Evolutionary conservation across 2,797 vertebrate genomes (phyloP), one percentile per base, ranked within the genome.

Genomic region (Linurgus olivaceus): DNA sequence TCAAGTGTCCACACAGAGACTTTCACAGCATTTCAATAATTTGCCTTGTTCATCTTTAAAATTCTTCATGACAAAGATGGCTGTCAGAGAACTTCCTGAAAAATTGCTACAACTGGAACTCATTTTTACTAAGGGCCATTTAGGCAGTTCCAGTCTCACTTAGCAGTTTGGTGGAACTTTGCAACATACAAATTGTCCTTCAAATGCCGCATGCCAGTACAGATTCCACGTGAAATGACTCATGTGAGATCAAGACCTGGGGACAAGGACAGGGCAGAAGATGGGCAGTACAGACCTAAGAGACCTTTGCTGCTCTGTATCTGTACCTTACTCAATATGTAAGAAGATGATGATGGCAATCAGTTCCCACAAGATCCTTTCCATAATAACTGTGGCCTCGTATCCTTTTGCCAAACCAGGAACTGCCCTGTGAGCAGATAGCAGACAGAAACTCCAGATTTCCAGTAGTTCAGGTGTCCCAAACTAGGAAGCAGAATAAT

Each of bases 141-240:
- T n/a, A 57, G 16, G 24, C 9, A 38, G 29, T 31, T 72, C 29
- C 38, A 45, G 15, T 7, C 10, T 9, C 40, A 59, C 20, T 84
- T 28, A n/a, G 38, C 12, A 23, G 4, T 78, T 71, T 26, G 6
- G 24, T 0, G 0, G 29, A 52, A 38, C 15, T 29, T 15, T 21
- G 23, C 29, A 57, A 65, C 4, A 10, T 7, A n/a, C 14, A 35
- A 35, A 55, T 72, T 29, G 26, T 33, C 18, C 6, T 55, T 50
- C 33, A 55, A 63, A 31, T 6, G 0, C 10, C 31, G 33, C 8
- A 0, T 20, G 7, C 45, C 65, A 21, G 19, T 21, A 63, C 14
- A 51, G 38, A 65, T 77, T 65, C 29, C 51, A 20, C 20, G 33
- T 40, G 24, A 55, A 77, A 77, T 31, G 15, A 7, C 9, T 75